Conservation (phyloP, 2,797 vertebrate genomes). For the Gadopsis marmoratus region DNA sequence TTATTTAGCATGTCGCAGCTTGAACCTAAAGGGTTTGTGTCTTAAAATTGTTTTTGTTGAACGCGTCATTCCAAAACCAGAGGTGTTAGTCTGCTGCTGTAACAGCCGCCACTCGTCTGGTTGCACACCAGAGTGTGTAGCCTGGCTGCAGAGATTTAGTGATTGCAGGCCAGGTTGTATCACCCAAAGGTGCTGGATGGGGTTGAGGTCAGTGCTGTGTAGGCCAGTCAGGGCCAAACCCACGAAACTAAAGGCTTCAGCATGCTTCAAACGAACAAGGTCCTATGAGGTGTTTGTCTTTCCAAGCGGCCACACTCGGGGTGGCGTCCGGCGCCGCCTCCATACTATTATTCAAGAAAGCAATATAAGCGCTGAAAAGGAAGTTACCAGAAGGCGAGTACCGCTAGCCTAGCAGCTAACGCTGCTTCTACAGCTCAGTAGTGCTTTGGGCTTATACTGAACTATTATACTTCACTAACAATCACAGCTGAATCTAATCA, state of each 20-base stretch:
- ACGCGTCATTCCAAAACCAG: conserved; percentile 7
- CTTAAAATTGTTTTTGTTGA: not conserved
- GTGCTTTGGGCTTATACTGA: not conserved
- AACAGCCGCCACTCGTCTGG: not conserved
- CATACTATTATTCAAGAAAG: not conserved
- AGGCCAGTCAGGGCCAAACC: not conserved
- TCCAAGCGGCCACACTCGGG: too few relatives aligned
- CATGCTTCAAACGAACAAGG: not conserved
- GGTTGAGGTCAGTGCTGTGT: not conserved
- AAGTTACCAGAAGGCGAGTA: too few relatives aligned
- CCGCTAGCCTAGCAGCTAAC: not conserved
- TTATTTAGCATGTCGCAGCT: not conserved
- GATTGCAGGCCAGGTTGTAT: not conserved
- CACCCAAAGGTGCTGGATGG: conserved; percentile 3
- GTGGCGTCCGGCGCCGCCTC: not conserved
- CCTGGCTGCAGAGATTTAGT: not conserved
- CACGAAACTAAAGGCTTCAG: not conserved
- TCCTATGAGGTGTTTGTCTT: not conserved
- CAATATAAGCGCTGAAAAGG: too few relatives aligned
- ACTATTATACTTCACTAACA: not conserved
- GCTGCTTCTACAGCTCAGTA: too few relatives aligned
- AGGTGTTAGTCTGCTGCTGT: not conserved
- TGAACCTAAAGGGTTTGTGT: not conserved
- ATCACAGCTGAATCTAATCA: not conserved
- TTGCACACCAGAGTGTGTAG: conserved; percentile 1